Evolutionary conservation across 23 tunicate species (phyloP).

Genomic region (Botrylloides violaceus): DNA sequence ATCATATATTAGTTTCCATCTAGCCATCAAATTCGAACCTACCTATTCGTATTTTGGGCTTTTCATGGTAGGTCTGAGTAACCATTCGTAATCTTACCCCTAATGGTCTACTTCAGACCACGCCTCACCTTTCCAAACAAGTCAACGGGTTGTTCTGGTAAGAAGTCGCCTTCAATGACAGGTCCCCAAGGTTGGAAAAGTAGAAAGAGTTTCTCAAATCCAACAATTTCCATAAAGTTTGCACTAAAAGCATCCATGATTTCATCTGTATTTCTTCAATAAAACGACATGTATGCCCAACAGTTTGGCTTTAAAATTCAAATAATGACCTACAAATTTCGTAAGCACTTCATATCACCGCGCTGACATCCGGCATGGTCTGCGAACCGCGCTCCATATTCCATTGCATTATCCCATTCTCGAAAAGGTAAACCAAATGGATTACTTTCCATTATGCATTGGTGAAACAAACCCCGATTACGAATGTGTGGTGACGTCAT

Average conservation of each 20-base stretch:
- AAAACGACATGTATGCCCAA: neutral
- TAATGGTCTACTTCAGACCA: too few relatives aligned
- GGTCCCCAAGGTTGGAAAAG: slow-evolving; percentile 69
- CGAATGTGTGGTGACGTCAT: slow-evolving; percentile 27
- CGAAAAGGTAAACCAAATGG: slow-evolving; percentile 79
- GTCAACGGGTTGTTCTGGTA: slow-evolving; percentile 39
- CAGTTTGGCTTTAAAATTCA: neutral
- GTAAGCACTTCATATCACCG: slow-evolving; percentile 51
- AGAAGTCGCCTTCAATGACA: slow-evolving; percentile 39
- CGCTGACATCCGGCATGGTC: slow-evolving; percentile 21
- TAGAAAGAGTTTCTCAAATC: slow-evolving; percentile 13
- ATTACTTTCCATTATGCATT: slow-evolving; percentile 63
- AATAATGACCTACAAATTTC: slow-evolving; percentile 25
- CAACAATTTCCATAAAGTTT: neutral
- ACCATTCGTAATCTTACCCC: too few relatives aligned
- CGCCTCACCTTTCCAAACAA: slow-evolving; percentile 35
- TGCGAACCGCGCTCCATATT: slow-evolving; percentile 47
- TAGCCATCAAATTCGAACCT: too few relatives aligned
- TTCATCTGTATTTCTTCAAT: neutral
- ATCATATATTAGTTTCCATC: too few relatives aligned
- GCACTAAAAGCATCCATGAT: neutral
- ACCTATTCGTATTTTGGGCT: too few relatives aligned
- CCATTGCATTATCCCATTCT: slow-evolving; percentile 34
- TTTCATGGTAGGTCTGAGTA: too few relatives aligned
- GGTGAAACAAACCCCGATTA: slow-evolving; percentile 34